Base-by-base conservation (phyloP, 1,140 invertebrate species). In the Pachypeltis micranthus region DNA sequence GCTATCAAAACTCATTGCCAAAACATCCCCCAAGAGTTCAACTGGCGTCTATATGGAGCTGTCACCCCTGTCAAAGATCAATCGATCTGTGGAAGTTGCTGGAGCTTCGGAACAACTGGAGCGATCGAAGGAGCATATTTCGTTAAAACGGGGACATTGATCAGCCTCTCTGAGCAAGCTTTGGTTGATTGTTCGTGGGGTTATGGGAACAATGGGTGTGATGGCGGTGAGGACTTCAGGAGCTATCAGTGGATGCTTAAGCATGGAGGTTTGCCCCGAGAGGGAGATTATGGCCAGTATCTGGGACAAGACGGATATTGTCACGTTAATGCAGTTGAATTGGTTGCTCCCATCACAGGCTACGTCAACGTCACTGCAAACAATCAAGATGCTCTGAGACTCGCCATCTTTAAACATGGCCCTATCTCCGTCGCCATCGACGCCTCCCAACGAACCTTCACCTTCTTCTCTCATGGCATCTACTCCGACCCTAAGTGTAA, bases 121-220 rank as follows among this genome's bases (percentile, higher is more conserved):
- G 81, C 92, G 0, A 83, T 98, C 58, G 95, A 98, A 78, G 93
- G 94, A 7, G 90, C 91, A 0, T 85, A 87, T 70, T 97, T 93
- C 73, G 72, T 91, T 28, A 86, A 91, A 39, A 60, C 64, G 27
- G 83, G 85, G 1, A 82, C 88, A 69, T 77, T 93, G 62, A 79
- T 91, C 1, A 76, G 89, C n/a, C 80, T 97, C 14, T 93, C 90
- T 3, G 88, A 94, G 72, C 90, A 92, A 80, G 89, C 92, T 51
- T 77, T 98, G 44, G 85, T 98, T 65, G 94, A 97, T 77, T 97
- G 94, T 75, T 92, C 90, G n/a, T 96, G 93, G 93, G 89, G 88
- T 64, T 89, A 81, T 73, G 90, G 91, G 23, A 78, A 97, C 75
- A 96, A 97, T 76, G 95, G 91, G 1, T 97, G 94, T 75, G 93